Base-by-base conservation (phyloP, 2,113 vertebrate species). In the Trogon surrucura region DNA sequence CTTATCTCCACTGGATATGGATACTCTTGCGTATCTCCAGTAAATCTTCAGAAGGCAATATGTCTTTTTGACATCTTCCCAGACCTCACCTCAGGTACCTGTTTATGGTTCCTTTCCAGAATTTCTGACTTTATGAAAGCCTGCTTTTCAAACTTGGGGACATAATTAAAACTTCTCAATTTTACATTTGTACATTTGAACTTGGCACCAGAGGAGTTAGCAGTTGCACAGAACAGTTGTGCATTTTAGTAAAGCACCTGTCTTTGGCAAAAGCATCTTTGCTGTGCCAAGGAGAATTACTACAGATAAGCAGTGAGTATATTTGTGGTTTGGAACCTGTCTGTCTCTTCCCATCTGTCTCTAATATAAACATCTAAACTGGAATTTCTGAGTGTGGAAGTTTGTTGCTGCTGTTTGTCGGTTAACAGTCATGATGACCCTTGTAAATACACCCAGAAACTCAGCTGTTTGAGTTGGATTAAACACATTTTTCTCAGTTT, bases 231-330 rank as follows among this genome's bases (percentile, higher is more conserved):
- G 26, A 70, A 62, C 41, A 81, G 29, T 74, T 88, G 51, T 80
- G 30, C 9, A 7, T 74, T 91, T 91, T 70, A 84, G 61, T n/a
- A 70, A 51, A 84, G 22, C 77, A 89, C 53, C 78, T 91, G 80
- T 66, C 56, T 80, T 79, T 73, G 69, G 58, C 44, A 94, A 50
- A 58, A 38, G 5, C 74, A 34, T 60, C 20, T 67, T 78, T 85
- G 20, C 36, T 41, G 13, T 67, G 26, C 14, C 47, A n/a, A 72
- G 38, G 26, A 71, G 44, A 87, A 80, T 56, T 71, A 85, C 47
- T 75, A 53, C 20, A 65, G 25, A 72, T 38, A 72, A 79, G 29
- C 29, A 57, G 62, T 45, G 44, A 44, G 5, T 21, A 64, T 70
- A 34, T 70, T 73, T 92, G 62, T 75, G 12, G 6, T 80, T 90